Conservation (phyloP, 2,888 invertebrate genomes). For the Spodoptera picta region DNA sequence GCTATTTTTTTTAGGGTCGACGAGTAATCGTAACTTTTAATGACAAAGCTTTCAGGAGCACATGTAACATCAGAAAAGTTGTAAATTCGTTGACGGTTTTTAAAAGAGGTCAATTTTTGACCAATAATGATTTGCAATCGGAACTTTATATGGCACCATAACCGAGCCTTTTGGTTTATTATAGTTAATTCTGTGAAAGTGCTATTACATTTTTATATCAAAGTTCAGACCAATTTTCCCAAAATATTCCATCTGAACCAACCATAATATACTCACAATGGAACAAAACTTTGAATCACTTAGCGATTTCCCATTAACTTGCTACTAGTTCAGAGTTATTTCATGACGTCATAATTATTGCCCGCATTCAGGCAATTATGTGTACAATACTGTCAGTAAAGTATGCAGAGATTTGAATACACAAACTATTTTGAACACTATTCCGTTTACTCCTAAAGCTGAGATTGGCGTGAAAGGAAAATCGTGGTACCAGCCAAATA, state of each 20-base stretch:
- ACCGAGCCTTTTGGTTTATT: too few relatives aligned
- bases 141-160: too few relatives aligned
- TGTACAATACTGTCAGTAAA: conserved; percentile 36
- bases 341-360: conserved; percentile 55
- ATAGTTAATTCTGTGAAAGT: too few relatives aligned
- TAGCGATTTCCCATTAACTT: conserved; percentile 55
- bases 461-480: background rate
- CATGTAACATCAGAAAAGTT: too few relatives aligned
- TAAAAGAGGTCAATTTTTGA: too few relatives aligned
- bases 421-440: conserved; percentile 13
- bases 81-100: too few relatives aligned
- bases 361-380: conserved; percentile 50
- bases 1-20: too few relatives aligned
- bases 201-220: too few relatives aligned
- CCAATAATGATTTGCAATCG: too few relatives aligned
- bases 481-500: conserved; percentile 9
- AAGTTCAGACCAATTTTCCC: background rate
- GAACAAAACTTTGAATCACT: conserved; percentile 58
- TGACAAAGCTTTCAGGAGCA: too few relatives aligned
- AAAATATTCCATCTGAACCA: conserved; percentile 31
- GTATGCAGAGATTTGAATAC: conserved; percentile 11
- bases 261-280: conserved; percentile 36
- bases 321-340: conserved; percentile 52
- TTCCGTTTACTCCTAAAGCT: accelerated
- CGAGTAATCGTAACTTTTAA: too few relatives aligned